Base-by-base conservation (phyloP, 2,888 invertebrate species). In the Plemyria rubiginata region DNA sequence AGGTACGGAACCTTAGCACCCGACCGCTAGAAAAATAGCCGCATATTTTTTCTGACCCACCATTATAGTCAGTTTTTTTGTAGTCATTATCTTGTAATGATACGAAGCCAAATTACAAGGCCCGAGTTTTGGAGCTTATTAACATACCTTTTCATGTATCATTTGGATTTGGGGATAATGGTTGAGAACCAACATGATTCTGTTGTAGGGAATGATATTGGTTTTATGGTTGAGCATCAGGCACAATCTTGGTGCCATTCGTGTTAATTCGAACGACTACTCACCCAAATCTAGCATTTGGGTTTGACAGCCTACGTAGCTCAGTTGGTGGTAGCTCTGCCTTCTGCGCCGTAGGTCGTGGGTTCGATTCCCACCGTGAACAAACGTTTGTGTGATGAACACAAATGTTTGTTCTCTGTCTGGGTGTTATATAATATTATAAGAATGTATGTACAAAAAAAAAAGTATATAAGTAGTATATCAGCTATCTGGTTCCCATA, bases 31-130 rank as follows among this genome's bases (percentile, higher is more conserved):
- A 82, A 80, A 77, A 85, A 85, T 75, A 79, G 79, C 74, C 65
- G 68, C 70, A 62, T 62, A 72, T 70, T 83, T 87, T 85, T 85
- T 79, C 77, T 22, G n/a, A 53, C 59, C 60, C 45, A 73, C 76
- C 85, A 88, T 90, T 88, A 88, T 80, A 71, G 74, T 74, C 58
- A 61, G 73, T 81, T 86, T 84, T 79, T 74, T 76, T 79, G 74
- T 70, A 71, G 81, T 86, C 88, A 90, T 90, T 90, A 90, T 84
- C 75, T 69, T 79, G 81, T 91, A 91, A 92, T 92, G 88, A 90
- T 88, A 90, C 82, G 84, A 84, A 86, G 75, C 82, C 76, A 91
- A 92, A 92, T 92, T 92, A 92, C 79, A 89, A 84, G 85, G 85
- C 81, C 74, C 74, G 74, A 76, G 74, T 70, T 81, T 81, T 79